Percentiles rank a stretch among this genome's conserved stretches.
phyloP scores from a whole-genome alignment of 2,888 invertebrate genomes.

The Cancer borealis region DNA sequence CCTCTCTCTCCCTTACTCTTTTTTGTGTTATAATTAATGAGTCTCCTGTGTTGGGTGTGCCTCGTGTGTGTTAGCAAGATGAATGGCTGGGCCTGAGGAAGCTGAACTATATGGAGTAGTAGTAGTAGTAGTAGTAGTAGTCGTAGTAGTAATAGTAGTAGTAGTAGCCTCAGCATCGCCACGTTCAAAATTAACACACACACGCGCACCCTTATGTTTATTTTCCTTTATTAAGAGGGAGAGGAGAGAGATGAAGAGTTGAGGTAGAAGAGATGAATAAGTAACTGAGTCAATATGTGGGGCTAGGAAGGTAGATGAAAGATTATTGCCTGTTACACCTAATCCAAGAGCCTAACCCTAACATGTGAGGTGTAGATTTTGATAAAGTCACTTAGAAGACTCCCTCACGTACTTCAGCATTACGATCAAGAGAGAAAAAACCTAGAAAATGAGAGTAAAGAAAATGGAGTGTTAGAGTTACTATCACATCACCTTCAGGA shows the following conservation, averaged over 20 bases:
- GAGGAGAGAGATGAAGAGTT: not conserved
- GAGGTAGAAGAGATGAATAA: not conserved
- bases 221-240: not conserved
- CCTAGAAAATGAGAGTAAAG: not conserved
- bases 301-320: not conserved
- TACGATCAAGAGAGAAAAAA: not conserved
- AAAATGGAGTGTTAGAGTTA: too few relatives aligned
- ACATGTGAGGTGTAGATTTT: not conserved
- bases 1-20: not conserved
- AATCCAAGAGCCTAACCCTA: not conserved
- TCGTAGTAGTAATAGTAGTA: too few relatives aligned
- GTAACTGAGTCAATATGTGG: not conserved
- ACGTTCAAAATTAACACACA: not conserved
- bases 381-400: not conserved
- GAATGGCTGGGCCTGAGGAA: not conserved
- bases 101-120: not conserved
- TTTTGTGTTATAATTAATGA: slow-evolving; percentile 12
- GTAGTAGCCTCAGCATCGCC: too few relatives aligned
- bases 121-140: too few relatives aligned
- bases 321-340: not conserved
- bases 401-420: not conserved
- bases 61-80: not conserved
- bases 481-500: not conserved
- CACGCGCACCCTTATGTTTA: not conserved
- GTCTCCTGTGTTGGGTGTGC: not conserved